phyloP scores from a whole-genome alignment of 2,113 vertebrate species.

The Chamaetylas fuelleborni region DNA sequence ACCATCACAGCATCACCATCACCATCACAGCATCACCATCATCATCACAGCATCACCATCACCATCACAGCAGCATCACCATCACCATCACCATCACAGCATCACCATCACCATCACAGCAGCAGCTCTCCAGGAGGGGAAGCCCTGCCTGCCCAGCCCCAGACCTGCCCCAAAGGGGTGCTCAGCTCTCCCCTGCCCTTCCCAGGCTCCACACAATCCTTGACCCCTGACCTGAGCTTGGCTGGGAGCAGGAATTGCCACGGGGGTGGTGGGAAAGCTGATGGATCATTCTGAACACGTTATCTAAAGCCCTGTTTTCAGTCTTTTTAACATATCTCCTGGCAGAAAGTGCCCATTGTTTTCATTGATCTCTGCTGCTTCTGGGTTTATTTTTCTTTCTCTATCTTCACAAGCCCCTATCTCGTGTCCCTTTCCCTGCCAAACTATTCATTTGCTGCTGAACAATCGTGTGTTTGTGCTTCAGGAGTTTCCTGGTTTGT shows the following conservation, averaged over 20 bases:
- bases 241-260: too few relatives aligned
- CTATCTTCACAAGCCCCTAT: not conserved
- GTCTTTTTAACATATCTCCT: constrained; percentile 12
- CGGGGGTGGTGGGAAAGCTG: rapidly evolving
- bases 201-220: rapidly evolving
- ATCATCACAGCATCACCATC: not conserved
- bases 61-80: not conserved
- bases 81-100: not conserved
- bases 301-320: not conserved
- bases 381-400: constrained; percentile 33
- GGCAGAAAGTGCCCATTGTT: constrained; percentile 23
- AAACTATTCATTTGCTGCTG: not conserved
- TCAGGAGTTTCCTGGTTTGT: not conserved
- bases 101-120: not conserved
- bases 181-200: not conserved
- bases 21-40: not conserved
- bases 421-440: not conserved
- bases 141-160: not conserved
- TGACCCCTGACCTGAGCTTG: not conserved
- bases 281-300: not conserved
- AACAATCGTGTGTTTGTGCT: not conserved
- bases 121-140: not conserved
- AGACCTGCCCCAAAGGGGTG: not conserved
- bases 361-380: constrained; percentile 40
- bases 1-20: not conserved